phyloP scores from a whole-genome alignment of 2,797 vertebrate species.

The Taenioides sp. region DNA sequence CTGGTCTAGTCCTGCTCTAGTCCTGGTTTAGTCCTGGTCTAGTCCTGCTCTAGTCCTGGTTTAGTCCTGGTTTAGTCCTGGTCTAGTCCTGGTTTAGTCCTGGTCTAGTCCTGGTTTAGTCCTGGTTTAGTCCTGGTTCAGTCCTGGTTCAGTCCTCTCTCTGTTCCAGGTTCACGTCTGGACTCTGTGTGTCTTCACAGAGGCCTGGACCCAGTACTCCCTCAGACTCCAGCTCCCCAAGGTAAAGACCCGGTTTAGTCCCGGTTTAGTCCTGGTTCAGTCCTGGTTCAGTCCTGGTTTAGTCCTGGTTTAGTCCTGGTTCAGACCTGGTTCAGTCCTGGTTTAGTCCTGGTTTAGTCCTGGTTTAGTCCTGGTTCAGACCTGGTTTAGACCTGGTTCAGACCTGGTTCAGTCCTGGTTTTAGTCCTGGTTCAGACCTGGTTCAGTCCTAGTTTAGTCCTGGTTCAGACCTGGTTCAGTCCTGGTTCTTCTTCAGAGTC shows the following conservation, averaged over 20 bases:
- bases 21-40: too few relatives aligned
- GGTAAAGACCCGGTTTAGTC: conserved; percentile 61
- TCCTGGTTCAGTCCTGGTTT: background rate
- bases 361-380: too few relatives aligned
- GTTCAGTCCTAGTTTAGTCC: background rate
- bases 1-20: too few relatives aligned
- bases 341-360: too few relatives aligned
- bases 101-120: too few relatives aligned
- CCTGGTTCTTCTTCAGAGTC: background rate
- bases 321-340: background rate
- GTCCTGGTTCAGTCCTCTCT: background rate
- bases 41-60: too few relatives aligned
- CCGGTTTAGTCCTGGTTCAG: background rate
- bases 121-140: background rate
- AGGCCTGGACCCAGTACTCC: conserved; percentile 84
- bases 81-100: too few relatives aligned
- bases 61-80: too few relatives aligned
- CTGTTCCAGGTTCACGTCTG: conserved; percentile 84
- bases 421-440: background rate
- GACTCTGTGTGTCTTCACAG: conserved; percentile 86
- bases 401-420: too few relatives aligned
- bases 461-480: background rate
- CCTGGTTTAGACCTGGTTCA: too few relatives aligned
- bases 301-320: background rate
- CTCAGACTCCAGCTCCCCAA: conserved; percentile 78